Conservation (phyloP, 1,140 invertebrate genomes). For the Lethocerus indicus region DNA sequence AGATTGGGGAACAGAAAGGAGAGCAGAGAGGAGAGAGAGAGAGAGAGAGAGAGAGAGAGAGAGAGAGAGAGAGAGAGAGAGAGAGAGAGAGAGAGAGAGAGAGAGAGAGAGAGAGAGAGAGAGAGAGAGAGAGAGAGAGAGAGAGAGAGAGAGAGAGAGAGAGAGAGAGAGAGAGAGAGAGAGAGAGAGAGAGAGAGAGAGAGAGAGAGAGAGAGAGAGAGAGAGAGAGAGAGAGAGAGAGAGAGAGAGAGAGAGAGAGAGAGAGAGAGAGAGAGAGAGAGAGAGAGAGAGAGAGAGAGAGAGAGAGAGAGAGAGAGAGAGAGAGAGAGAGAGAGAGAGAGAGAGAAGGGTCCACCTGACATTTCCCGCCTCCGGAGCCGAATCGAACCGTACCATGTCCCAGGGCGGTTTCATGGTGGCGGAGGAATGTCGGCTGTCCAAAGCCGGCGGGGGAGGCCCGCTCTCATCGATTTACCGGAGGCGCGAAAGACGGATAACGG, state of each 20-base stretch:
- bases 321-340: conserved; percentile 3
- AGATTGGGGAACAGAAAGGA: too few relatives aligned
- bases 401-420: too few relatives aligned
- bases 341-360: too few relatives aligned
- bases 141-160: not conserved
- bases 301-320: conserved; percentile 4
- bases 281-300: conserved; percentile 4
- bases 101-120: conserved; percentile 1
- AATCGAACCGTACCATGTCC: too few relatives aligned
- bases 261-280: conserved; percentile 4
- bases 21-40: too few relatives aligned
- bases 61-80: not conserved
- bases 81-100: not conserved
- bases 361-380: too few relatives aligned
- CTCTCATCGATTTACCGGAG: too few relatives aligned
- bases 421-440: too few relatives aligned
- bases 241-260: conserved; percentile 4
- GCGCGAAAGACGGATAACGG: too few relatives aligned
- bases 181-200: conserved; percentile 4
- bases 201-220: conserved; percentile 3
- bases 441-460: too few relatives aligned
- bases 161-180: conserved; percentile 4
- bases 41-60: not conserved
- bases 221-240: not conserved
- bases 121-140: conserved; percentile 2